Evolutionary conservation across 1,140 invertebrate species (phyloP).

Genomic region (Drosophila subobscura): DNA sequence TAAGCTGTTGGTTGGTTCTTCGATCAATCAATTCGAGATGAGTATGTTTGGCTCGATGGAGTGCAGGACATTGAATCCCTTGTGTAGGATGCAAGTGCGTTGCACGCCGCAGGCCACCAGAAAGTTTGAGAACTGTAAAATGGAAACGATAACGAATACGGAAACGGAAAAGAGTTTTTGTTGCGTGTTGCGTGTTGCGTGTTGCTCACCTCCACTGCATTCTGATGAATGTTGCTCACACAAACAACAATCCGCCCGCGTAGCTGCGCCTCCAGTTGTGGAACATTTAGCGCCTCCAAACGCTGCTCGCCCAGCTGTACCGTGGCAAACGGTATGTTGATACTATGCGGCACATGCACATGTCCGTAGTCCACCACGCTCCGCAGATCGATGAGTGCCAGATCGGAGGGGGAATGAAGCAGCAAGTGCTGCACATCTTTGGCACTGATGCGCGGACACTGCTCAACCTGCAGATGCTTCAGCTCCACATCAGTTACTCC

Average conservation of each 20-base stretch:
- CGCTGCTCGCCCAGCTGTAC: constrained; percentile 88
- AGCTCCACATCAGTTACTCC: constrained; percentile 86
- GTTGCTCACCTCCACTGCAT: constrained; percentile 88
- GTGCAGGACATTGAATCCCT: constrained; percentile 88
- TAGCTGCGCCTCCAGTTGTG: constrained; percentile 86
- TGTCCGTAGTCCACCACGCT: constrained; percentile 89
- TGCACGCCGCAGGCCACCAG: constrained; percentile 87
- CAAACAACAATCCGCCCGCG: constrained; percentile 89
- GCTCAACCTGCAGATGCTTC: constrained; percentile 88
- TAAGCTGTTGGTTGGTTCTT: not conserved
- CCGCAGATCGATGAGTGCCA: constrained; percentile 91
- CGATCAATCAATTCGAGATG: constrained; percentile 70
- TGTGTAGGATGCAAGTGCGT: constrained; percentile 89
- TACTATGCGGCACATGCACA: constrained; percentile 90
- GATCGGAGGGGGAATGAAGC: constrained; percentile 86
- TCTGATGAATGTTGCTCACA: constrained; percentile 90
- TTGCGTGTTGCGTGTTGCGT: not conserved
- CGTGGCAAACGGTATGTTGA: constrained; percentile 93
- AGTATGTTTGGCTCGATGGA: constrained; percentile 87
- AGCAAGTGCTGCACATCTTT: constrained; percentile 92
- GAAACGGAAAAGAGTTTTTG: constrained; percentile 7
- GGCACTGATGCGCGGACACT: constrained; percentile 92
- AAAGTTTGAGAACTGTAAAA: constrained; percentile 89
- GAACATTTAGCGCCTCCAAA: constrained; percentile 86
- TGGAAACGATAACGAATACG: constrained; percentile 35